Percentiles rank a stretch among this genome's conserved stretches.
phyloP scores from a whole-genome alignment of 92 coral and sea anemone genomes.

The Bergia puertoricense region DNA sequence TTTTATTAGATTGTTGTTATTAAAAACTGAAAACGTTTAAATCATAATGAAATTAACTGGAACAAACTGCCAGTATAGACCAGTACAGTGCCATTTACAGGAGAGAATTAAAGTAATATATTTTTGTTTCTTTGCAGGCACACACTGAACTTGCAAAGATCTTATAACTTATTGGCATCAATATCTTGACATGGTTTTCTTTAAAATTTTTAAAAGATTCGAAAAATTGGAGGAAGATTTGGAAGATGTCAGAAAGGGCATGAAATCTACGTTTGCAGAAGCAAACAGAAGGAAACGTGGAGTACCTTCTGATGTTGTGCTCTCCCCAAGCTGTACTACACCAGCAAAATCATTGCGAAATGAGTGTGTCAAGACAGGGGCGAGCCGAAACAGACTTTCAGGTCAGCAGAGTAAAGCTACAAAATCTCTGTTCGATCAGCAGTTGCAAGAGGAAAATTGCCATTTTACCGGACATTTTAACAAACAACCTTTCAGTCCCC shows the following conservation, averaged over 20 bases:
- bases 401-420: too few relatives aligned
- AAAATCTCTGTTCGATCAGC: background rate
- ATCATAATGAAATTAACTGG: too few relatives aligned
- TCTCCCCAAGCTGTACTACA: conserved; percentile 33
- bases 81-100: too few relatives aligned
- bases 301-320: conserved; percentile 31
- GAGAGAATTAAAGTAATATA: too few relatives aligned
- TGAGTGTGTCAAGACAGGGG: background rate
- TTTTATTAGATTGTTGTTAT: too few relatives aligned
- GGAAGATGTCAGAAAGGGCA: background rate
- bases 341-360: conserved; percentile 35
- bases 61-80: too few relatives aligned
- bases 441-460: conserved; percentile 4
- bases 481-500: background rate
- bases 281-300: conserved; percentile 28
- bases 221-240: conserved; percentile 43
- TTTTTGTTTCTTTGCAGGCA: too few relatives aligned
- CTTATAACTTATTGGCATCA: too few relatives aligned
- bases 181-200: too few relatives aligned
- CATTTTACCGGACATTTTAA: conserved; percentile 35
- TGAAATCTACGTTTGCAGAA: conserved; percentile 23
- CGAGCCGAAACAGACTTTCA: too few relatives aligned
- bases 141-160: too few relatives aligned
- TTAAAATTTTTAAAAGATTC: background rate
- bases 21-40: too few relatives aligned